Conservation (phyloP, 2,113 vertebrate genomes). For the Meriones unguiculatus region DNA sequence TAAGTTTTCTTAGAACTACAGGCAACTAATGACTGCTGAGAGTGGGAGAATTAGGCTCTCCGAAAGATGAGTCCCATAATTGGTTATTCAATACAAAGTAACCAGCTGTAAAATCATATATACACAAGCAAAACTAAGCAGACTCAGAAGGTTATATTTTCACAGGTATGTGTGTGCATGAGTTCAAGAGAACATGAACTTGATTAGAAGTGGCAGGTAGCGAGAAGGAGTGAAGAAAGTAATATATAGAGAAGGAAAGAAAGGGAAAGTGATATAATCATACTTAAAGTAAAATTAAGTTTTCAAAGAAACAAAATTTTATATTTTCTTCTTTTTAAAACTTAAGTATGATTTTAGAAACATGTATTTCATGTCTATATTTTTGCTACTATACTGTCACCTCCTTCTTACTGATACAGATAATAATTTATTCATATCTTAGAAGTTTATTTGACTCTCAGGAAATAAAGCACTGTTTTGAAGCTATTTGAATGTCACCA, state of each 20-base stretch:
- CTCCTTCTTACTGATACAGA: not conserved
- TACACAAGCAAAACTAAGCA: not conserved
- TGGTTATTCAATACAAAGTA: not conserved
- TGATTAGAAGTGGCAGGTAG: too few relatives aligned
- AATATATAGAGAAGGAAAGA: too few relatives aligned
- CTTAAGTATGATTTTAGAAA: not conserved
- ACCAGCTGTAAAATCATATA: not conserved
- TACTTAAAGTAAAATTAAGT: not conserved
- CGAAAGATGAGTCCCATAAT: not conserved
- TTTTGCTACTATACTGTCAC: not conserved
- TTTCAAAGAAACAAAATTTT: not conserved
- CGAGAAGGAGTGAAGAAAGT: not conserved
- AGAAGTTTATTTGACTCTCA: slow-evolving; percentile 49
- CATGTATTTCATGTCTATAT: not conserved
- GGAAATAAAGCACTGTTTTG: not conserved
- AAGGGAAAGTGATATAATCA: not conserved
- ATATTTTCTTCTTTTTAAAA: not conserved
- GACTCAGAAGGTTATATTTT: not conserved
- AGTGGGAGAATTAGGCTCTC: not conserved
- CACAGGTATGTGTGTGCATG: not conserved
- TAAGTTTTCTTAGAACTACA: not conserved
- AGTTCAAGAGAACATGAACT: not conserved
- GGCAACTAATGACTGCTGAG: not conserved
- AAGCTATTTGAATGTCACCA: slow-evolving; percentile 42
- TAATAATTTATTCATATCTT: not conserved